These are phyloP conservation scores for Gallirallus australis DNA, from an alignment of 2,797 vertebrate genomes.

Conservation along the genomic window DNA sequence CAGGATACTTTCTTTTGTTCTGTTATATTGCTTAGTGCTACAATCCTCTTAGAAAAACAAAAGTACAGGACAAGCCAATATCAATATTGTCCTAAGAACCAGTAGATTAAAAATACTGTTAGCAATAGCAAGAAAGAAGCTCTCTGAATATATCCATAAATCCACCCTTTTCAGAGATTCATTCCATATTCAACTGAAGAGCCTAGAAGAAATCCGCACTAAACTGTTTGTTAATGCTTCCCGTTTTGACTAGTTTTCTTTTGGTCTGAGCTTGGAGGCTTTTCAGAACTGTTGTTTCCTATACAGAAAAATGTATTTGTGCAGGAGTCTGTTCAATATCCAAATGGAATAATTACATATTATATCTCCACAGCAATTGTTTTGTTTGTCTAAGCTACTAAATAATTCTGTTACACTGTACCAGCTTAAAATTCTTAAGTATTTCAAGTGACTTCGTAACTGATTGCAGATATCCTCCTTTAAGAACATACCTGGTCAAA, in stretches of 20 bases:
- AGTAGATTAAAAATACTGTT: background rate
- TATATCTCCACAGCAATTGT: background rate
- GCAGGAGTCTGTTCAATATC: background rate
- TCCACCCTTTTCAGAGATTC: background rate
- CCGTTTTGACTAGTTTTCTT: background rate
- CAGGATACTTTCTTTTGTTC: background rate
- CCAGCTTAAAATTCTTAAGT: background rate
- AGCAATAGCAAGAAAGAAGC: background rate
- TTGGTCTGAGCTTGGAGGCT: background rate
- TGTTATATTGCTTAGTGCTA: background rate
- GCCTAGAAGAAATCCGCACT: background rate
- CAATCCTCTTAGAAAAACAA: background rate
- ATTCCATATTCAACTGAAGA: background rate
- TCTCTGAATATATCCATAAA: background rate
- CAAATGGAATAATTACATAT: background rate
- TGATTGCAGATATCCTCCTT: background rate
- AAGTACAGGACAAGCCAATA: background rate
- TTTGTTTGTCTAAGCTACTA: background rate
- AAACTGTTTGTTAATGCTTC: background rate
- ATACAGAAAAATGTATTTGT: background rate
- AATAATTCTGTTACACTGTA: background rate
- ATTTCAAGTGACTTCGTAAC: conserved; percentile 35
- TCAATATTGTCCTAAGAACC: background rate
- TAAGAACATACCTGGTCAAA: conserved; percentile 5
- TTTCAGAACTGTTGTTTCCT: background rate